A percentile compares a stretch with the other conserved stretches of the same genome.
Conservation (phyloP, 2,888 invertebrate genomes). For the Podabrus alpinus region DNA sequence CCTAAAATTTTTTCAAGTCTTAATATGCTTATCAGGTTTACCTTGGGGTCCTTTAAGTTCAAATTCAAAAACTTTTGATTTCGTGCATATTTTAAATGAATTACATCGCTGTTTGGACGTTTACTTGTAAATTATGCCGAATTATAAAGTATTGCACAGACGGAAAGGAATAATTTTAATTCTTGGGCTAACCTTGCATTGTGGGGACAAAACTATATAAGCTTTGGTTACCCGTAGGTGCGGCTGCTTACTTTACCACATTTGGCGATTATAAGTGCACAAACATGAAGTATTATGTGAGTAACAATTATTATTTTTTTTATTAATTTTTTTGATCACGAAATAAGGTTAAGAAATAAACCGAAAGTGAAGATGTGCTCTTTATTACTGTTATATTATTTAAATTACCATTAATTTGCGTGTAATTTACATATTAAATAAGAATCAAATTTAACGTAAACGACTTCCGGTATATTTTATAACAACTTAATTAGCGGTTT, state of each 20-base stretch:
- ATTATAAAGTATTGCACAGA: not conserved
- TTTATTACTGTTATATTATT: not conserved
- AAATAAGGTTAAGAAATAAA: not conserved
- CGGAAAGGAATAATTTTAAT: conserved; percentile 25
- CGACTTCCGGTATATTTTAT: not conserved
- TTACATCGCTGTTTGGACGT: not conserved
- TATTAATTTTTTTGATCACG: not conserved
- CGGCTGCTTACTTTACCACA: conserved; percentile 38
- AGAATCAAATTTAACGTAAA: not conserved
- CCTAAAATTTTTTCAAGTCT: not conserved
- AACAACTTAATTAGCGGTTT: not conserved
- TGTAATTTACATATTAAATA: not conserved
- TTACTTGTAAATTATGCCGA: not conserved
- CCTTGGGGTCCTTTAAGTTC: not conserved
- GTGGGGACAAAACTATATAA: conserved; percentile 46
- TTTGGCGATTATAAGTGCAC: conserved; percentile 25
- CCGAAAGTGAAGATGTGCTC: not conserved
- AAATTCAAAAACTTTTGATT: not conserved
- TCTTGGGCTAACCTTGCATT: conserved; percentile 37
- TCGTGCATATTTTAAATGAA: not conserved
- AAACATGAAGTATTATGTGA: conserved; percentile 34
- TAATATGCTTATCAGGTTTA: not conserved
- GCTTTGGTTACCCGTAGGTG: conserved; percentile 33
- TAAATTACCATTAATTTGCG: not conserved
- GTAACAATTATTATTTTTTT: conserved; percentile 9